Evolutionary conservation across 2,113 vertebrate species (phyloP).

Genomic region (Dasyurus viverrinus): DNA sequence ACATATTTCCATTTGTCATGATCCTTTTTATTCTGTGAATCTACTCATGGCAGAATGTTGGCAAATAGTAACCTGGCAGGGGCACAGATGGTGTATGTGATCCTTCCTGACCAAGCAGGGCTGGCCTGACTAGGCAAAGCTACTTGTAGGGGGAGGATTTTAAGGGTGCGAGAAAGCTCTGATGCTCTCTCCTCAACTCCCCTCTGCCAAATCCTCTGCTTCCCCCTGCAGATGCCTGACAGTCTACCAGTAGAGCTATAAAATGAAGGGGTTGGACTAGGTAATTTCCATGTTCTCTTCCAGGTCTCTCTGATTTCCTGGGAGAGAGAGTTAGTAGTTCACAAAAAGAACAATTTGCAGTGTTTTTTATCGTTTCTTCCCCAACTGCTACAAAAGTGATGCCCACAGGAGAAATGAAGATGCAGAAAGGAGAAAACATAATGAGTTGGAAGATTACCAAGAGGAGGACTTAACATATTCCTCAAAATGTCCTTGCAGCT

Average conservation of each 20-base stretch:
- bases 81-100: not conserved
- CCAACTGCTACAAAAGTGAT: not conserved
- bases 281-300: not conserved
- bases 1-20: not conserved
- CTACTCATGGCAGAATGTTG: not conserved
- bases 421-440: not conserved
- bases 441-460: not conserved
- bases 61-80: not conserved
- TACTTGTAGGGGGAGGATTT: not conserved
- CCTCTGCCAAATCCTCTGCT: not conserved
- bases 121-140: not conserved
- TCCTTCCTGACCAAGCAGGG: not conserved
- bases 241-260: not conserved
- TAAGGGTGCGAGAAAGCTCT: not conserved
- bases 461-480: too few species aligned
- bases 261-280: not conserved
- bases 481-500: not conserved
- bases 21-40: not conserved
- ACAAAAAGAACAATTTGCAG: not conserved
- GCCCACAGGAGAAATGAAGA: slow-evolving; percentile 15
- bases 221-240: not conserved
- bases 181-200: not conserved
- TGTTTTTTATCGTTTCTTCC: not conserved
- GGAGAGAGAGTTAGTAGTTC: not conserved
- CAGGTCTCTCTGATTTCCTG: not conserved